Conservation (phyloP, 2,113 vertebrate genomes). For the Machaerirhynchus nigripectus region DNA sequence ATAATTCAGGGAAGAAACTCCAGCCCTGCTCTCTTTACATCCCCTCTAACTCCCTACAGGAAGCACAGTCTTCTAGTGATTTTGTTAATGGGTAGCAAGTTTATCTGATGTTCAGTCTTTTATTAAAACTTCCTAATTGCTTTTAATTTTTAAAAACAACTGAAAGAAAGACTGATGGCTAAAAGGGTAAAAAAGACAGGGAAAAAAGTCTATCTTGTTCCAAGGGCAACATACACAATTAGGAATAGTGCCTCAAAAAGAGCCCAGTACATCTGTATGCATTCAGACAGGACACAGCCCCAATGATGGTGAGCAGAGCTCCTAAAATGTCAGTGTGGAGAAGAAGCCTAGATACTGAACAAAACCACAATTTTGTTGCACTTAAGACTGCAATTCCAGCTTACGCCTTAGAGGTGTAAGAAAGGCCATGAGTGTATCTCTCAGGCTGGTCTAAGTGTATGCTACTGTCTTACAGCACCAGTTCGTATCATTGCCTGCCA, state of each 20-base stretch:
- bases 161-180: not conserved
- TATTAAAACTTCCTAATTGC: constrained; percentile 41
- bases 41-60: constrained; percentile 3
- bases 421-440: not conserved
- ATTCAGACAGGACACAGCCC: not conserved
- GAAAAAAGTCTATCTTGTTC: not conserved
- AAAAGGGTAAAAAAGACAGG: not conserved
- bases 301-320: not conserved
- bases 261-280: not conserved
- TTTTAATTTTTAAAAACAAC: constrained; percentile 47
- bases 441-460: not conserved
- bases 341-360: not conserved
- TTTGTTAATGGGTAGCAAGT: constrained; percentile 24
- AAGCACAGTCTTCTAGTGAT: not conserved
- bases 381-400: not conserved
- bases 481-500: not conserved
- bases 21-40: not conserved
- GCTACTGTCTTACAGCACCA: not conserved
- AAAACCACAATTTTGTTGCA: not conserved
- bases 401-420: not conserved
- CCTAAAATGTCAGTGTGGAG: not conserved
- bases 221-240: not conserved
- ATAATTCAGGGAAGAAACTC: constrained; percentile 42
- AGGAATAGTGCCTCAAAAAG: not conserved
- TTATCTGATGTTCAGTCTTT: constrained; percentile 13